Evolutionary conservation across 2,797 vertebrate genomes (phyloP).

Genomic region (Lithobates sylvaticus): DNA sequence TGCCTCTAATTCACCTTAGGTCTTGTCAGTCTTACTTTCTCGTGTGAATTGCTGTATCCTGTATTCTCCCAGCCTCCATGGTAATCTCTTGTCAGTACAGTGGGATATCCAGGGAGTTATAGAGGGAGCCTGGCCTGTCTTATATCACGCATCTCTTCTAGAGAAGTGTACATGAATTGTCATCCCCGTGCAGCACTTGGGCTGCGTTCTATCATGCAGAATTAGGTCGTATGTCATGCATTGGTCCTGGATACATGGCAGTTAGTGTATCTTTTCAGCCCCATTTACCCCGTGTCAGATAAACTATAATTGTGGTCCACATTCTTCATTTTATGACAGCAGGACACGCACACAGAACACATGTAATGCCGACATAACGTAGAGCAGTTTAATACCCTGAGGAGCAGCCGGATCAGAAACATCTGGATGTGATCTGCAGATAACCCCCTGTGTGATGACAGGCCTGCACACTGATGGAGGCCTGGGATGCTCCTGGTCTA

Average conservation of each 20-base stretch:
- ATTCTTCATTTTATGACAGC: constrained; percentile 35
- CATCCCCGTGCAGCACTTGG: no score
- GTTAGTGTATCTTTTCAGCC: constrained; percentile 13
- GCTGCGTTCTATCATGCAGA: no score
- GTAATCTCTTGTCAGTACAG: neutral
- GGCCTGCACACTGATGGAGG: neutral
- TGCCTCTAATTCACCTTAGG: no score
- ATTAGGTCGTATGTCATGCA: neutral
- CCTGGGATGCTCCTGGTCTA: constrained; percentile 3
- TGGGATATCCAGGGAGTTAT: neutral
- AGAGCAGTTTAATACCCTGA: neutral
- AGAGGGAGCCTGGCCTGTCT: neutral
- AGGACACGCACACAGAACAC: constrained; percentile 14
- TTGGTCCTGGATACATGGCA: constrained; percentile 6
- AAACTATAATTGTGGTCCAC: constrained; percentile 9
- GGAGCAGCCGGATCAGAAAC: constrained; percentile 13
- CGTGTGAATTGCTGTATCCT: no score
- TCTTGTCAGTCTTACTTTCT: no score
- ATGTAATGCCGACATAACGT: constrained; percentile 26
- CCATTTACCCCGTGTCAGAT: constrained; percentile 1
- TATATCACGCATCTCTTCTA: neutral
- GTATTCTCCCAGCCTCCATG: neutral
- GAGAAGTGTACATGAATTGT: neutral
- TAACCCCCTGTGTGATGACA: constrained; percentile 8
- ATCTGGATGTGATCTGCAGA: constrained; percentile 43